Conservation (phyloP, 2,888 invertebrate species). For the Drosophila dives region DNA sequence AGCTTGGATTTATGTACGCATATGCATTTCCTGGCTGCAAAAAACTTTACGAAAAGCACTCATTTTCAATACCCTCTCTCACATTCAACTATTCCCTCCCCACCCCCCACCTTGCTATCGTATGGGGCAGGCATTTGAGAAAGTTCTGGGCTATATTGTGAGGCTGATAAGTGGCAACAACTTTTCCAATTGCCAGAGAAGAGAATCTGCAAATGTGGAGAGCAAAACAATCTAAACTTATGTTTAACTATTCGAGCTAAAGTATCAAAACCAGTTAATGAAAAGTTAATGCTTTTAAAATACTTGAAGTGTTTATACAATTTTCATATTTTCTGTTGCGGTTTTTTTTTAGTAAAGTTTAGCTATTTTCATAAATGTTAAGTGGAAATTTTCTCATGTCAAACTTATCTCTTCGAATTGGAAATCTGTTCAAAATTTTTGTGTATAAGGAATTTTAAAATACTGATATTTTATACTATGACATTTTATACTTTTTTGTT, state of each 20-base stretch:
- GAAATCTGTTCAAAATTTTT: too few relatives aligned
- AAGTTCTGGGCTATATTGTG: constrained; percentile 54
- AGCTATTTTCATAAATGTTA: too few relatives aligned
- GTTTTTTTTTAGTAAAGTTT: too few relatives aligned
- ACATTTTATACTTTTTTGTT: too few relatives aligned
- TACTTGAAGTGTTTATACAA: neutral
- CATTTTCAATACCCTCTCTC: neutral
- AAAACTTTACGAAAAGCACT: constrained; percentile 28
- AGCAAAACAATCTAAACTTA: constrained; percentile 14
- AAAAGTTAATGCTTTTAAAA: neutral
- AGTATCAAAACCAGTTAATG: neutral
- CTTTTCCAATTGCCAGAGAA: constrained; percentile 58
- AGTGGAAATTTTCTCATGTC: too few relatives aligned
- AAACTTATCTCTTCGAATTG: too few relatives aligned
- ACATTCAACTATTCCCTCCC: neutral
- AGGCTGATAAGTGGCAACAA: constrained; percentile 62
- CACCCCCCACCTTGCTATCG: neutral
- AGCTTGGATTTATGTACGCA: constrained; percentile 42
- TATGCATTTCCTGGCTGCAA: constrained; percentile 50
- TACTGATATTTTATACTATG: too few relatives aligned
- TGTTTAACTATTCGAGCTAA: neutral
- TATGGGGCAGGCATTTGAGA: constrained; percentile 46
- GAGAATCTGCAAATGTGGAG: constrained; percentile 29
- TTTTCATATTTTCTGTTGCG: neutral
- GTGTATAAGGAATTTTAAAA: too few relatives aligned